Evolutionary conservation across 2,113 vertebrate genomes (phyloP), one percentile per base, ranked within the genome.

Genomic region (Chaenocephalus aceratus): DNA sequence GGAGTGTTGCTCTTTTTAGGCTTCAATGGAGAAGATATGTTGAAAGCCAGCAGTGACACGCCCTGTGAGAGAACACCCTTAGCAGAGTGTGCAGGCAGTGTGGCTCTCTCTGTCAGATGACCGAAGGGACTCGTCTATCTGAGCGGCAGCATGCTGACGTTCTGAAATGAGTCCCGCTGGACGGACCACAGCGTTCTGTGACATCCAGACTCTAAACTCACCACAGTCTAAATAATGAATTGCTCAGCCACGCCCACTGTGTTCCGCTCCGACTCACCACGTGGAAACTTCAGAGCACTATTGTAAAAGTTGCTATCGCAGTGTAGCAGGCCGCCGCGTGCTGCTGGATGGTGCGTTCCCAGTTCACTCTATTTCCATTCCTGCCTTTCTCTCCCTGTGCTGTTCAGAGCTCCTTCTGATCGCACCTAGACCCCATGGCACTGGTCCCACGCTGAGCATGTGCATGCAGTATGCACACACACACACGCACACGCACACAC

Each of bases 311-410:
- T 74, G 66, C 81, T 62, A 49, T 86, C 71, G 46, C 65, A 82
- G 64, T 59, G 74, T 18, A 79, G 51, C 82, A 80, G 79, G 77
- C 21, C 21, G 21, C 75, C 75, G 61, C 78, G 64, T 69, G 65
- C 77, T 71, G 77, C 72, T 54, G 73, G 84, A 74, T 85, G 77
- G 86, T 68, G 78, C 80, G 79, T 68, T 85, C 76, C 72, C 85
- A 90, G 90, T n/a, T 85, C 67, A 87, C 89, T 92, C 75, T 68
- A 92, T 91, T 91, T 88, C 81, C 84, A 87, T 21, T 21, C 21
- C 78, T 69, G 77, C 53, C 60, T 70, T 78, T 85, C 51, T n/a
- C 72, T 86, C 62, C 65, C 80, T 79, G 72, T 67, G 52, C 57
- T 87, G 83, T 80, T 80, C 85, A 78, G 51, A 49, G 69, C 65